A percentile compares a stretch with the other conserved stretches of the same genome.
These are phyloP conservation scores for Indri indri DNA, from an alignment of 2,113 vertebrate species.

Conservation along the genomic window DNA sequence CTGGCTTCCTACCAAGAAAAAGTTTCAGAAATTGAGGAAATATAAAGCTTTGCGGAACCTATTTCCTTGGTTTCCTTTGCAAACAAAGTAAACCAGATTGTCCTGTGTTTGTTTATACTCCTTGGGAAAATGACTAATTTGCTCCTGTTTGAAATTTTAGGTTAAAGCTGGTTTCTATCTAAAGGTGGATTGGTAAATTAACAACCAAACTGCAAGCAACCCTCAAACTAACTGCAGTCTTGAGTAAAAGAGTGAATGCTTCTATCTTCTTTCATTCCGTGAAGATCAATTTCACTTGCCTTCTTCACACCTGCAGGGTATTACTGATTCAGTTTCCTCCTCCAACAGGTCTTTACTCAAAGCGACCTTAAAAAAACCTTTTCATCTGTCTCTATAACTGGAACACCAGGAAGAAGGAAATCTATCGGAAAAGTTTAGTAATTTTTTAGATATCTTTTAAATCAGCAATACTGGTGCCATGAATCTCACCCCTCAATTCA, in stretches of 20 bases:
- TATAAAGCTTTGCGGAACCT: not conserved
- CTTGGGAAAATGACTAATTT: constrained; percentile 38
- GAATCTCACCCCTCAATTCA: not conserved
- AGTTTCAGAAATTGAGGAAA: constrained; percentile 32
- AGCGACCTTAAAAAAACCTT: not conserved
- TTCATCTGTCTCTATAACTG: not conserved
- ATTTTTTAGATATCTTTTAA: not conserved
- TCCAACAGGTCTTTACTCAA: not conserved
- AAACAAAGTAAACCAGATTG: constrained; percentile 14
- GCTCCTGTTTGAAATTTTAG: not conserved
- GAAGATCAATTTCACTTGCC: not conserved
- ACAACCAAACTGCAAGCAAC: not conserved
- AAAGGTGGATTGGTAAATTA: constrained; percentile 5
- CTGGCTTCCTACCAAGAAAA: not conserved
- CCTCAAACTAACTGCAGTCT: not conserved
- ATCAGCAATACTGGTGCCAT: not conserved
- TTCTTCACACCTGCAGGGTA: not conserved
- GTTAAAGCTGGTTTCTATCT: not conserved
- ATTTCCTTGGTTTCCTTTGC: not conserved
- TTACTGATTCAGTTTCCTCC: constrained; percentile 12
- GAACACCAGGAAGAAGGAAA: not conserved
- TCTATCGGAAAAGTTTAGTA: not conserved
- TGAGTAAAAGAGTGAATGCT: not conserved
- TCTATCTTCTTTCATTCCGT: not conserved
- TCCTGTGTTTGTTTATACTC: not conserved